Percentiles rank a stretch among this genome's conserved stretches.
phyloP scores from a whole-genome alignment of 23 tunicate species.

The Trididemnum clinides region DNA sequence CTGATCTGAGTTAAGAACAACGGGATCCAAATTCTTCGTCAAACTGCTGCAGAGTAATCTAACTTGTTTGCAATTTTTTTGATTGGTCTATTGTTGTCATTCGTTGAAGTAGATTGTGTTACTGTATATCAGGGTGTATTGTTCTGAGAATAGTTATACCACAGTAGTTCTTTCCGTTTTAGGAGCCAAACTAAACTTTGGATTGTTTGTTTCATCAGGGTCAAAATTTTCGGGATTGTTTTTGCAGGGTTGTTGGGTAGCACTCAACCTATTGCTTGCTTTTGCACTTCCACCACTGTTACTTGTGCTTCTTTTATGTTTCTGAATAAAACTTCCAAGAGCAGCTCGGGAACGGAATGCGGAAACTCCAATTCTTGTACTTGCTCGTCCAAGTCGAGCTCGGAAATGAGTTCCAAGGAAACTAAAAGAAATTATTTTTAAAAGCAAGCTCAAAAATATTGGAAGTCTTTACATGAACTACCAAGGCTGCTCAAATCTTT shows the following conservation, averaged over 20 bases:
- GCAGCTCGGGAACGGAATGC: neutral
- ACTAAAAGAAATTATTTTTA: too few relatives aligned
- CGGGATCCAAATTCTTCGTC: too few relatives aligned
- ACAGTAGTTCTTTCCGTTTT: constrained; percentile 30
- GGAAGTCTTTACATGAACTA: too few relatives aligned
- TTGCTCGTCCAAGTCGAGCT: neutral
- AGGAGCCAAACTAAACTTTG: neutral
- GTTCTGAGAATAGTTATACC: too few relatives aligned
- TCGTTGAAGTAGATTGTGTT: too few relatives aligned
- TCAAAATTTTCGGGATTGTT: neutral
- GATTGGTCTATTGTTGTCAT: too few relatives aligned
- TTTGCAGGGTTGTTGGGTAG: neutral
- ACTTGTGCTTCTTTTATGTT: constrained; percentile 31
- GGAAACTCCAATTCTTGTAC: neutral
- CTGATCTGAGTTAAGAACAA: too few relatives aligned
- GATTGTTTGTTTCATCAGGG: neutral
- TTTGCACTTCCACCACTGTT: constrained; percentile 37
- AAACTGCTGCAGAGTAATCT: too few relatives aligned
- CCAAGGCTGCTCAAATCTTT: too few relatives aligned
- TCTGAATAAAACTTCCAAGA: neutral
- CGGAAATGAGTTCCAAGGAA: constrained; percentile 42
- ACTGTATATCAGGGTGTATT: too few relatives aligned
- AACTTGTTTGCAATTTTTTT: too few relatives aligned
- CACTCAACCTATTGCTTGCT: neutral
- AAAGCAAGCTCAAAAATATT: too few relatives aligned